Evolutionary conservation across 1,140 invertebrate genomes (phyloP), one percentile per base, ranked within the genome.

Genomic region (Pygmarrhopalites habei): DNA sequence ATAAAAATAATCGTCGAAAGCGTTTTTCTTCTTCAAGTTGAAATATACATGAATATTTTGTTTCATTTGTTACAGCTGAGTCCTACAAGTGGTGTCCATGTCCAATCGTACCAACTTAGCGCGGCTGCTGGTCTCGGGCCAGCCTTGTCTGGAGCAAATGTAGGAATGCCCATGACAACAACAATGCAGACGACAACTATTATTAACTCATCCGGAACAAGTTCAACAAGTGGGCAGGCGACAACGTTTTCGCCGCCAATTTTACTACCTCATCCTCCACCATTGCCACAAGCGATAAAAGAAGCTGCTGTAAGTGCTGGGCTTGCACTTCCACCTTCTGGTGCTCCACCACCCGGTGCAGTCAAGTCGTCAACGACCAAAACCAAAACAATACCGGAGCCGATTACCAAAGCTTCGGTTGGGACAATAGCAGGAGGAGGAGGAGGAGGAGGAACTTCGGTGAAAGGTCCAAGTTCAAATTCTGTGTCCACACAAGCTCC

Each of bases 171-270:
- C 23, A 57, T 41, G 17, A 65, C 65, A 19, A 63, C 65, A n/a
- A 62, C 59, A 32, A 66, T 70, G 58, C 58, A 64, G 4, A 67
- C 65, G 19, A 70, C 65, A n/a, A 65, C 69, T n/a, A 67, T 67
- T 29, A 56, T 32, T 30, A 56, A 56, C 29, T 7, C 49, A 15
- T 25, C 30, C 28, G 3, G n/a, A 10, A 4, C 53, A 14, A 32
- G 25, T 23, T 47, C 25, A 17, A 32, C 7, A 14, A 21, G 10
- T 17, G 30, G 3, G 47, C 2, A 2, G 17, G 23, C 3, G 2
- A 2, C 43, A 21, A n/a, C 26, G 14, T 51, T 41, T 44, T 23
- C 58, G 29, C 28, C 58, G 2, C 44, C 23, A 4, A 60, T 41
- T 21, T 44, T 46, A 17, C 35, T 26, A 2, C 39, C 57, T 19